Evolutionary conservation across 1,140 invertebrate species (phyloP).

Genomic region (Vanessa atalanta): DNA sequence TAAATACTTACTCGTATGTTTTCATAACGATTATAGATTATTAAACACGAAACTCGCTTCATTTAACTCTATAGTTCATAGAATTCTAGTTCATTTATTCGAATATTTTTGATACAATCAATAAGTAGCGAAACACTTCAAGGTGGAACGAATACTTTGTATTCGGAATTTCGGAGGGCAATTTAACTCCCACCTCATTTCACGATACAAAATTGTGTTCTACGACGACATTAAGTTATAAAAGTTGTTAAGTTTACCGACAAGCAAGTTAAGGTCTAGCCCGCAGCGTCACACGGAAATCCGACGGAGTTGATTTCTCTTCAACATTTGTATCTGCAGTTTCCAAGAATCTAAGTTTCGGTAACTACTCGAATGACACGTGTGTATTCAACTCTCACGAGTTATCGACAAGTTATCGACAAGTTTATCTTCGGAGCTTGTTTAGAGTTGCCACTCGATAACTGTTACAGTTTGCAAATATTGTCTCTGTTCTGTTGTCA

Average conservation of each 20-base stretch:
- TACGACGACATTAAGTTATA: constrained; percentile 12
- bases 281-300: constrained; percentile 26
- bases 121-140: too few relatives aligned
- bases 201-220: background rate
- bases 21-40: too few relatives aligned
- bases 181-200: background rate
- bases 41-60: too few relatives aligned
- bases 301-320: constrained; percentile 28
- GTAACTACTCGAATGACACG: constrained; percentile 16
- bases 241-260: constrained; percentile 21
- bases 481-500: background rate
- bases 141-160: too few relatives aligned
- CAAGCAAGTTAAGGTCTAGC: constrained; percentile 19
- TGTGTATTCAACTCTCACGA: constrained; percentile 19
- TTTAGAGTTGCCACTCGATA: constrained; percentile 2
- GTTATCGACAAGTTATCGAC: constrained; percentile 20
- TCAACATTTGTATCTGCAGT: constrained; percentile 27
- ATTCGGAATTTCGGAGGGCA: background rate
- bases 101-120: too few relatives aligned
- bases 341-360: constrained; percentile 31
- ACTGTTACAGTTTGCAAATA: background rate
- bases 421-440: background rate
- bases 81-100: too few relatives aligned
- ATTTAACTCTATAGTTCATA: too few relatives aligned
- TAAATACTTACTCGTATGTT: too few relatives aligned